phyloP scores from a whole-genome alignment of 1,140 invertebrate species.

The Phymorhynchus buccinoides region DNA sequence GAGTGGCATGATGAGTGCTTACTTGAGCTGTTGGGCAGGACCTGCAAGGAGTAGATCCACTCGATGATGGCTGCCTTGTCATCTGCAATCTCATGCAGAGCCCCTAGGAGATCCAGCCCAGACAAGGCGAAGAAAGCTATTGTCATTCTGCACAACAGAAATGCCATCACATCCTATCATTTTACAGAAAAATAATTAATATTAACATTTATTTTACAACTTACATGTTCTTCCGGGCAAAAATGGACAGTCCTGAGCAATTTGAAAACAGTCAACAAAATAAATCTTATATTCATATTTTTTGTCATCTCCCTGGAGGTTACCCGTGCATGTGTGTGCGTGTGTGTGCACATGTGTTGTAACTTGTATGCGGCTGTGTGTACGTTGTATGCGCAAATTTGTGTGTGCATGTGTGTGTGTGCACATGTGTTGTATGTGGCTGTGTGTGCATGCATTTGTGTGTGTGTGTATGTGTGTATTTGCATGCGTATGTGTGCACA shows the following conservation, averaged over 20 bases:
- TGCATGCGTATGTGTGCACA: not conserved
- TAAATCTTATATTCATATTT: no score
- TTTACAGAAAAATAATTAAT: not conserved
- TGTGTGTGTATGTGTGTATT: no score
- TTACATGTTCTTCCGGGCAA: not conserved
- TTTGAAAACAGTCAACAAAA: no score
- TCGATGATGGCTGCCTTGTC: conserved; percentile 83
- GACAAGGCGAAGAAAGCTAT: conserved; percentile 92
- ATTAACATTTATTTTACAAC: not conserved
- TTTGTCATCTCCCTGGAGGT: no score
- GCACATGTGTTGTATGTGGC: no score
- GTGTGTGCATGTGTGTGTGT: no score
- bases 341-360: no score
- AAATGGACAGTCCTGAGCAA: no score
- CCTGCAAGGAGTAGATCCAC: conserved; percentile 92
- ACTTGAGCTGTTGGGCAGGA: conserved; percentile 79
- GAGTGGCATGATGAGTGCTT: no score
- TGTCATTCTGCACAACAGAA: conserved; percentile 80
- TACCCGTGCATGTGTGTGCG: no score
- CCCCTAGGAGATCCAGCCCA: conserved; percentile 88
- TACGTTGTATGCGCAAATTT: no score
- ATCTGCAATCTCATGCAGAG: conserved; percentile 79
- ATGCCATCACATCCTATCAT: not conserved
- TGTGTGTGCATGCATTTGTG: no score
- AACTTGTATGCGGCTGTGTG: not conserved